Evolutionary conservation across 2,888 invertebrate genomes (phyloP).

Genomic region (Thysanoteuthis rhombus): DNA sequence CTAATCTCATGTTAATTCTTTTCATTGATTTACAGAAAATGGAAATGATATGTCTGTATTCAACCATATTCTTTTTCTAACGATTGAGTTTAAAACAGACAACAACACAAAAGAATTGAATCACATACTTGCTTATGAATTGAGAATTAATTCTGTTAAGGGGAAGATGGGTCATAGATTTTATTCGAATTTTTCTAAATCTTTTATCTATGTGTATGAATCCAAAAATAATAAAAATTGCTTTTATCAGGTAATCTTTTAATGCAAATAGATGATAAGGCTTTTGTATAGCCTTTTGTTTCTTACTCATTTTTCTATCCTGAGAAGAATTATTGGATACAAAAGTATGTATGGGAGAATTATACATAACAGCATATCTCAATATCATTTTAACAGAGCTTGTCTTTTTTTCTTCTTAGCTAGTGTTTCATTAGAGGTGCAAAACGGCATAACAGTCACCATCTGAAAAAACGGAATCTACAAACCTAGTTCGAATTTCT

Average conservation of each 20-base stretch:
- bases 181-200: neutral
- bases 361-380: neutral
- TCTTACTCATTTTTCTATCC: neutral
- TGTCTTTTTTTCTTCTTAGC: neutral
- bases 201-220: neutral
- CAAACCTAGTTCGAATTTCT: too few relatives aligned
- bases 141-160: neutral
- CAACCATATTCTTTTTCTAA: neutral
- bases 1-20: neutral
- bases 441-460: too few relatives aligned
- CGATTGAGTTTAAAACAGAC: neutral
- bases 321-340: neutral
- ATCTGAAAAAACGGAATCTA: too few relatives aligned
- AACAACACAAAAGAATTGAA: too few relatives aligned
- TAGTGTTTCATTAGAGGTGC: too few relatives aligned
- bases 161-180: neutral
- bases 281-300: neutral
- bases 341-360: neutral
- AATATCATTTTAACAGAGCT: neutral
- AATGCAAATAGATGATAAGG: neutral
- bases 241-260: conserved; percentile 12
- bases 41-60: neutral
- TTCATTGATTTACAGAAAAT: neutral
- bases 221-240: neutral
- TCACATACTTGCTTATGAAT: neutral